A percentile compares a stretch with the other conserved stretches of the same genome.
Conservation (phyloP, 1,140 invertebrate genomes). For the Rhopalosiphum maidis region DNA sequence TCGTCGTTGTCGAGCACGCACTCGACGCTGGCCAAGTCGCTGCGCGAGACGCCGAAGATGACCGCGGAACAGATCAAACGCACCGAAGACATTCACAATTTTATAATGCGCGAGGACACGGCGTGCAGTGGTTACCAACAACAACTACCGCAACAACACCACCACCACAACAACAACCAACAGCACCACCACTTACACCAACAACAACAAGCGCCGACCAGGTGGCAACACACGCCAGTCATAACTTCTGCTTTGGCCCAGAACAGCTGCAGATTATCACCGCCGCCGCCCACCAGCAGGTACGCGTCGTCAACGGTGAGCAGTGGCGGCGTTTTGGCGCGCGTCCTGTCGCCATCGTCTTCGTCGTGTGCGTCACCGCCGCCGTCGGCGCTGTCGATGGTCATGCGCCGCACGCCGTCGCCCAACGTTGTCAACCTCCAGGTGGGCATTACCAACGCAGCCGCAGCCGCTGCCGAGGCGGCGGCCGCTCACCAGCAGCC, state of each 20-base stretch:
- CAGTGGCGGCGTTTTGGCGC: constrained; percentile 57
- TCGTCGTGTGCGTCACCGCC: constrained; percentile 64
- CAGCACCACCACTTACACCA: constrained; percentile 59
- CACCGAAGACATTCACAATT: constrained; percentile 87
- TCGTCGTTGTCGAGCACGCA: constrained; percentile 79
- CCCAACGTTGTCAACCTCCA: constrained; percentile 76
- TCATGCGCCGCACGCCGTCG: constrained; percentile 62
- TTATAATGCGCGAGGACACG: constrained; percentile 75
- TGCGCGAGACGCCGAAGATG: constrained; percentile 76
- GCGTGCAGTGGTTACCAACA: constrained; percentile 17
- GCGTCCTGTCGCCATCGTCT: constrained; percentile 64
- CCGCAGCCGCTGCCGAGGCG: constrained; percentile 64
- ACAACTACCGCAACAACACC: constrained; percentile 54
- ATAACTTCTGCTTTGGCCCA: constrained; percentile 48
- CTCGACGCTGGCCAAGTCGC: constrained; percentile 82
- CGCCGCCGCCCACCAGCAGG: constrained; percentile 63
- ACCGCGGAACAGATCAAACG: constrained; percentile 87
- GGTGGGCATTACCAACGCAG: constrained; percentile 75
- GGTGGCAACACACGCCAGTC: constrained; percentile 57
- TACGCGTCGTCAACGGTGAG: constrained; percentile 41
- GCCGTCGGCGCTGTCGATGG: constrained; percentile 62
- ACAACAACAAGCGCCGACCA: constrained; percentile 48
- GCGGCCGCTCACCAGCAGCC: constrained; percentile 70
- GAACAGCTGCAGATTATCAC: constrained; percentile 13
- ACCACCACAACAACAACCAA: constrained; percentile 45